A percentile compares a stretch with the other conserved stretches of the same genome.
Evolutionary conservation across 2,797 vertebrate species (phyloP).

Genomic region (Notoglanidium macrostoma): DNA sequence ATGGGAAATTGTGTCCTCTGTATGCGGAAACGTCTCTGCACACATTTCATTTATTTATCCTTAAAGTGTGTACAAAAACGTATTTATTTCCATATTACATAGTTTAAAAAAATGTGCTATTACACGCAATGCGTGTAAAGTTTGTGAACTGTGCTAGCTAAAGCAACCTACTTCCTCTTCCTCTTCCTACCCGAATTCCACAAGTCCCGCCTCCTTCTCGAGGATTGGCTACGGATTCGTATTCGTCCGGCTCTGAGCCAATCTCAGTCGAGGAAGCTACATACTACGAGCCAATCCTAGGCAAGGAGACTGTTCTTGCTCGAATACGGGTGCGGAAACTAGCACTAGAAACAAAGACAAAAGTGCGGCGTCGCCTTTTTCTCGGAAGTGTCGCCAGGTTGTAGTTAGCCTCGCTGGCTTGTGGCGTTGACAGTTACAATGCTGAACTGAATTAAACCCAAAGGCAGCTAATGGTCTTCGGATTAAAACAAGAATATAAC

Average conservation of each 20-base stretch:
- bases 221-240: background rate
- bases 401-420: background rate
- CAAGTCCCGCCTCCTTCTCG: background rate
- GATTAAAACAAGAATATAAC: background rate
- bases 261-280: background rate
- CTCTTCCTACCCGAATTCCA: background rate
- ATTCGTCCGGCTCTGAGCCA: background rate
- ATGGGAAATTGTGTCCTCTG: no score
- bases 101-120: background rate
- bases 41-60: background rate
- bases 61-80: background rate
- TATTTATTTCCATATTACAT: background rate
- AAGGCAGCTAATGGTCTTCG: background rate
- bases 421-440: background rate
- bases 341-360: slow-evolving; percentile 3
- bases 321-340: background rate
- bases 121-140: no score
- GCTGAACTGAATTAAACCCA: background rate
- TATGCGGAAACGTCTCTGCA: no score
- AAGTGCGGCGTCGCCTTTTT: slow-evolving; percentile 1
- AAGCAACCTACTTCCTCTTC: background rate
- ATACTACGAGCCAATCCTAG: background rate
- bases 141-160: background rate
- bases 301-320: background rate
- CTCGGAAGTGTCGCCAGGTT: background rate